A percentile compares a stretch with the other conserved stretches of the same genome.
These are phyloP conservation scores for Heteropelma amictum DNA, from an alignment of 2,888 invertebrate species.

Conservation along the genomic window DNA sequence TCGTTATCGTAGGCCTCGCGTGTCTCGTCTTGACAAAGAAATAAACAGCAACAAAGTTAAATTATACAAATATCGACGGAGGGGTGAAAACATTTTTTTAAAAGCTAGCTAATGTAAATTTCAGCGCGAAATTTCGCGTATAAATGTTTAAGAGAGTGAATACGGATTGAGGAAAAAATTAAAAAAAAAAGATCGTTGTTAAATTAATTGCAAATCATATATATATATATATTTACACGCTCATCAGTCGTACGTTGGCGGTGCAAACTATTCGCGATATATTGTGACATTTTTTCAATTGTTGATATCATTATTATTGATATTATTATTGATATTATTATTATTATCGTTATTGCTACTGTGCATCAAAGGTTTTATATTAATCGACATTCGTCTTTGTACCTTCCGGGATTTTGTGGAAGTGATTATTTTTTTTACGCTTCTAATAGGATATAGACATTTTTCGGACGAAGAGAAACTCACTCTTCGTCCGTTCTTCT, in stretches of 20 bases:
- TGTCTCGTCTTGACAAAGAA: slow-evolving; percentile 30
- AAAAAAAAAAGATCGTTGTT: slow-evolving; percentile 31
- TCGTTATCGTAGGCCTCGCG: slow-evolving; percentile 61
- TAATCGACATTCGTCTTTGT: slow-evolving; percentile 23
- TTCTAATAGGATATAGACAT: slow-evolving; percentile 22
- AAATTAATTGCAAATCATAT: slow-evolving; percentile 47
- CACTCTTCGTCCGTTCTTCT: slow-evolving; percentile 21
- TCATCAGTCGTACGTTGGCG: slow-evolving; percentile 14
- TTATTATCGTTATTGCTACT: slow-evolving; percentile 31
- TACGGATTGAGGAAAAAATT: background rate
- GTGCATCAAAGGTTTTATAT: slow-evolving; percentile 44
- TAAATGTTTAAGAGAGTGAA: slow-evolving; percentile 13
- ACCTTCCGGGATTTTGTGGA: slow-evolving; percentile 12
- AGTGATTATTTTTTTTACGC: background rate
- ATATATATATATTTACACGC: slow-evolving; percentile 49
- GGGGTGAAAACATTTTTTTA: slow-evolving; percentile 3
- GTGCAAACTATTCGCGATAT: slow-evolving; percentile 40
- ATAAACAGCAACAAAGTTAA: slow-evolving; percentile 21
- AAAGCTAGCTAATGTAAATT: slow-evolving; percentile 12
- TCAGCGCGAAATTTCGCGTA: slow-evolving; percentile 17
- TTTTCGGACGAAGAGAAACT: slow-evolving; percentile 7
- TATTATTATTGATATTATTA: too few relatives aligned
- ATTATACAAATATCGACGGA: slow-evolving; percentile 12
- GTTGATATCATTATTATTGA: slow-evolving; percentile 38
- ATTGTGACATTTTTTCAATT: slow-evolving; percentile 37